A percentile compares a stretch with the other conserved stretches of the same genome.
phyloP scores from a whole-genome alignment of 2,888 invertebrate genomes.

The Xestia xanthographa region DNA sequence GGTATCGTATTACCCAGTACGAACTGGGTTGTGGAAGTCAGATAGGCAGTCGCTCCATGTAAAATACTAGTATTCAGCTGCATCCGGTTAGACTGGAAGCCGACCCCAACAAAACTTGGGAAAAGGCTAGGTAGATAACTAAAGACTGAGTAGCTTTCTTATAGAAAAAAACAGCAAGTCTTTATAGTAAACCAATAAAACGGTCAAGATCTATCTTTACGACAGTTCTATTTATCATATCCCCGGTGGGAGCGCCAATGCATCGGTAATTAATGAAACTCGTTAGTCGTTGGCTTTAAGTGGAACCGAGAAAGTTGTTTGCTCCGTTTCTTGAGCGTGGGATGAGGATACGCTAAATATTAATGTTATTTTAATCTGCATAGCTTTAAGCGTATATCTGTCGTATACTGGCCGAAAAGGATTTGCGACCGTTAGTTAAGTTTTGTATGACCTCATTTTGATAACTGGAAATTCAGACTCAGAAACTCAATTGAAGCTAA shows the following conservation, averaged over 20 bases:
- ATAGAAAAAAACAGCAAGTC: neutral
- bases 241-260: slow-evolving; percentile 42
- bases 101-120: too few species aligned
- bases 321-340: slow-evolving; percentile 66
- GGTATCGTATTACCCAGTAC: too few species aligned
- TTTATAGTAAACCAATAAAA: neutral
- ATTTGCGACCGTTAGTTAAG: slow-evolving; percentile 39
- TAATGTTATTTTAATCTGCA: slow-evolving; percentile 53
- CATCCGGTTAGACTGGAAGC: too few species aligned
- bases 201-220: slow-evolving; percentile 9
- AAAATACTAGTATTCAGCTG: too few species aligned
- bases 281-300: slow-evolving; percentile 37
- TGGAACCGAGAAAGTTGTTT: slow-evolving; percentile 65
- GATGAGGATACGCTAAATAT: slow-evolving; percentile 63
- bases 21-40: too few species aligned
- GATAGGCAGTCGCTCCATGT: too few species aligned
- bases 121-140: too few species aligned
- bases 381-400: slow-evolving; percentile 40
- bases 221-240: slow-evolving; percentile 36
- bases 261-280: slow-evolving; percentile 65
- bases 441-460: slow-evolving; percentile 18
- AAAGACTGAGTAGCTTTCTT: neutral
- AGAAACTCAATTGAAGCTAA: neutral
- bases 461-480: neutral
- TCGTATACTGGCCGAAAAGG: slow-evolving; percentile 30